A percentile compares a stretch with the other conserved stretches of the same genome.
Evolutionary conservation across 2,888 invertebrate species (phyloP).

Genomic region (Pyrrhosoma nymphula): DNA sequence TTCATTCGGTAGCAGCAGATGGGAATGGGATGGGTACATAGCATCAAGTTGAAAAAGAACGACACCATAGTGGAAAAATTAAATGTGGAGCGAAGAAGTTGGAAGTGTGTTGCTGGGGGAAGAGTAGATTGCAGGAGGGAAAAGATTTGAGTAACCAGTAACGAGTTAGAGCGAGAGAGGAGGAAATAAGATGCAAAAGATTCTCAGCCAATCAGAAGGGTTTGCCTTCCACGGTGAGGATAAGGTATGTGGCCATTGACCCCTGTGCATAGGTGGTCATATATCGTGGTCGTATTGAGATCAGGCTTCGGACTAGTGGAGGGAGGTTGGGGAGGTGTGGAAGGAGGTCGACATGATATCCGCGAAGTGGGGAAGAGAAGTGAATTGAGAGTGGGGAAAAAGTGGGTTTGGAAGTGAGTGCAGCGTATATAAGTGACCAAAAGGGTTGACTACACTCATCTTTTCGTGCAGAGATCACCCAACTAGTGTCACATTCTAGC

Average conservation of each 20-base stretch:
- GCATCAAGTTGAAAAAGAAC: neutral
- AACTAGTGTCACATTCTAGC: neutral
- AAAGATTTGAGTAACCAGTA: neutral
- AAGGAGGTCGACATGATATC: neutral
- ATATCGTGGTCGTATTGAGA: neutral
- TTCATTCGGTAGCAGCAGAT: no score
- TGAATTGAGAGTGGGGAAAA: no score
- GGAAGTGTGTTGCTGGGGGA: neutral
- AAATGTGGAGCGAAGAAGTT: neutral
- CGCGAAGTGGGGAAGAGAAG: neutral
- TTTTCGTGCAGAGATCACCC: slow-evolving; percentile 37
- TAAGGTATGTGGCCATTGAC: neutral
- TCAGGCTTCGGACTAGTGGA: neutral
- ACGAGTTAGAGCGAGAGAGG: neutral
- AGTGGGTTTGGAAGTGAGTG: neutral
- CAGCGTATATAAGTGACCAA: neutral
- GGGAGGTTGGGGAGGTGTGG: no score
- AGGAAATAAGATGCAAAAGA: neutral
- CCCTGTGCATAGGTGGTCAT: neutral
- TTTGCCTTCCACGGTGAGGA: neutral
- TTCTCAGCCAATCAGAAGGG: neutral
- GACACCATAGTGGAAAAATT: neutral
- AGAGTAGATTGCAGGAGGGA: neutral
- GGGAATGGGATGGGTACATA: no score
- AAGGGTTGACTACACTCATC: neutral